Evolutionary conservation across 1,140 invertebrate genomes (phyloP), one percentile per base, ranked within the genome.

Genomic region (Eueides isabella): DNA sequence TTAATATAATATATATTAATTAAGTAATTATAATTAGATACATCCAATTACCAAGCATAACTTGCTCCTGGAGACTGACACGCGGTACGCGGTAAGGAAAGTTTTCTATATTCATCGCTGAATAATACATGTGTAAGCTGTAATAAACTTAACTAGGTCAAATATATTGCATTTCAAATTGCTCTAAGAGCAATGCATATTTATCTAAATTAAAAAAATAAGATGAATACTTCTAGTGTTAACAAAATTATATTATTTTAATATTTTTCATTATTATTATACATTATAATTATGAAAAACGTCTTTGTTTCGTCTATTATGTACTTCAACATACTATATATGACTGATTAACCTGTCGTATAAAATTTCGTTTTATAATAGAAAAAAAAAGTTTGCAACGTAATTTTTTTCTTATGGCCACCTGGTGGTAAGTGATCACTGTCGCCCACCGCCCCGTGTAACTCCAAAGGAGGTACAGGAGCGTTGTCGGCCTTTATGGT

Each of bases 81-180:
- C 19, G 48, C 48, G 48, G 23, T 26, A 55, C 7, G 9, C 48
- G 23, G 48, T 9, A 26, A 12, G 48, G 23, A 26, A 55, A 55
- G 5, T 55, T 55, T 55, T 26, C 48, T 23, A 55, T 55, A 55
- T 23, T 23, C 35, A 38, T 5, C 48, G 9, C 7, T 55, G 48
- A 55, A 55, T 26, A 55, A 55, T 55, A 55, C 48, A 44, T 23
- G 7, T n/a, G 16, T 44, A 55, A 9, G 23, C 23, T 26, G 48
- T 55, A 55, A 55, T 55, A 55, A 55, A 26, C 23, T n/a, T 55
- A 55, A 55, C 48, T 55, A 19, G 48, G 48, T 26, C 48, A 26
- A 44, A 55, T 23, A 55, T 26, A 55, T 48, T 48, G 44, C 44
- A 48, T 11, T 48, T 48, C 44, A 48, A 23, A 26, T 55, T 55